These are phyloP conservation scores for Polydrusus pterygomalis DNA, from an alignment of 2,888 invertebrate species.

Conservation along the genomic window DNA sequence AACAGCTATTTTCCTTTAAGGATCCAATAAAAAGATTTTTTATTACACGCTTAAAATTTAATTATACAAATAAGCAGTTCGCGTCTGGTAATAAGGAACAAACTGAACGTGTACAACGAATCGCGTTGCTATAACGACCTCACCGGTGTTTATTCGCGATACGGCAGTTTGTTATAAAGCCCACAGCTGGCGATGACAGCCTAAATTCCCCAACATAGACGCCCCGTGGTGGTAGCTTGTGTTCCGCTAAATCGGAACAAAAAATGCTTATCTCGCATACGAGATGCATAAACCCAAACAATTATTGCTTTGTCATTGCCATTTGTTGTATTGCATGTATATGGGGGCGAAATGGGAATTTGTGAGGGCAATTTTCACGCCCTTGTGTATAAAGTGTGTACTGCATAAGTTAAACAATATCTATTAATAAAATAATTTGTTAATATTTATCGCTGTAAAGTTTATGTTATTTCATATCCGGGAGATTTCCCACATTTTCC, in stretches of 20 bases:
- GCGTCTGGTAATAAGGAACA: constrained; percentile 16
- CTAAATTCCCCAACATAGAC: constrained; percentile 42
- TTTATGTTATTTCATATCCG: no score
- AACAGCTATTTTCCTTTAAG: no score
- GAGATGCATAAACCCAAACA: constrained; percentile 44
- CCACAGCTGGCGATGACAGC: constrained; percentile 43
- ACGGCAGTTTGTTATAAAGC: constrained; percentile 45
- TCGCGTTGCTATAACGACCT: constrained; percentile 38
- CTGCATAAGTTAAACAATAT: no score
- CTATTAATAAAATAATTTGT: no score
- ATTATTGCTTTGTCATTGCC: constrained; percentile 42
- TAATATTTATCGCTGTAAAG: no score
- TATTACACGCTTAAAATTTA: not conserved
- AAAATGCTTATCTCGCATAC: constrained; percentile 38
- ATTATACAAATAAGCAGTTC: constrained; percentile 9
- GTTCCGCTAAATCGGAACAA: constrained; percentile 36
- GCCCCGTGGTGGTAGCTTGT: constrained; percentile 39
- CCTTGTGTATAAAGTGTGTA: not conserved
- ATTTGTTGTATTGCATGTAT: constrained; percentile 41
- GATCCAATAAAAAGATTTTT: no score
- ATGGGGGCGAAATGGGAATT: not conserved
- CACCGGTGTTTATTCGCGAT: constrained; percentile 41
- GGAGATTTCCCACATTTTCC: no score
- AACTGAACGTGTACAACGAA: constrained; percentile 29
- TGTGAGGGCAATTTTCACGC: constrained; percentile 3